Evolutionary conservation across 2,888 invertebrate genomes (phyloP).

Genomic region (Andrena praecox): DNA sequence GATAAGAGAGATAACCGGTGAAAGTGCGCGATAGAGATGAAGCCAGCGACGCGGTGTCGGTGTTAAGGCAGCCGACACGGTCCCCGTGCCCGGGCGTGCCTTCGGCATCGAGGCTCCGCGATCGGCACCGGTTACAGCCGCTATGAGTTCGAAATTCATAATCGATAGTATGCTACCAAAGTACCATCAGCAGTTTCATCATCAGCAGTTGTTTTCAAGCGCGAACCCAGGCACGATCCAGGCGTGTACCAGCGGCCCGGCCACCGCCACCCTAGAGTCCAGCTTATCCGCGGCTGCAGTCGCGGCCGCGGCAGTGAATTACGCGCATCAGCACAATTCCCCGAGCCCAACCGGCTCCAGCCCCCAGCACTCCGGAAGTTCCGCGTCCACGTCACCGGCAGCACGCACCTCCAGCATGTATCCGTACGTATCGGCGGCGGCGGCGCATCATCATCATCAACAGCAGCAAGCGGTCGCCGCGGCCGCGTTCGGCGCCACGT

Average conservation of each 20-base stretch:
- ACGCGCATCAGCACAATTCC: conserved; percentile 85
- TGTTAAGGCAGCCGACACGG: conserved; percentile 73
- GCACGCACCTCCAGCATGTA: conserved; percentile 92
- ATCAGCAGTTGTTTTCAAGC: conserved; percentile 88
- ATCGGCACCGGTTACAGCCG: conserved; percentile 71
- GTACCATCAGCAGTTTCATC: conserved; percentile 93
- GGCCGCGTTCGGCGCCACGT: conserved; percentile 89
- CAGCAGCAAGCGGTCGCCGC: conserved; percentile 89
- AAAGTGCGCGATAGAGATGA: conserved; percentile 80
- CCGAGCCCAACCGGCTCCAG: conserved; percentile 90
- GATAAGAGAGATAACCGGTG: conserved; percentile 18
- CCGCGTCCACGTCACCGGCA: conserved; percentile 88
- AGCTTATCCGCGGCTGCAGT: conserved; percentile 87
- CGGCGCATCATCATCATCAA: conserved; percentile 89
- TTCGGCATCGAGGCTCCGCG: conserved; percentile 85
- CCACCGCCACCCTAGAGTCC: conserved; percentile 89
- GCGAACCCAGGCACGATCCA: conserved; percentile 91
- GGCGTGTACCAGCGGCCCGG: conserved; percentile 87
- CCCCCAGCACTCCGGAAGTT: conserved; percentile 89
- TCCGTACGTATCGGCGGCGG: conserved; percentile 93
- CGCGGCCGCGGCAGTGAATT: conserved; percentile 93
- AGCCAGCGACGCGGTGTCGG: conserved; percentile 72
- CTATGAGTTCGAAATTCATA: conserved; percentile 98
- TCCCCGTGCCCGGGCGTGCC: conserved; percentile 71
- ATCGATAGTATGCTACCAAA: conserved; percentile 99